Conservation (phyloP, 2,113 vertebrate species). For the Malurus melanocephalus region DNA sequence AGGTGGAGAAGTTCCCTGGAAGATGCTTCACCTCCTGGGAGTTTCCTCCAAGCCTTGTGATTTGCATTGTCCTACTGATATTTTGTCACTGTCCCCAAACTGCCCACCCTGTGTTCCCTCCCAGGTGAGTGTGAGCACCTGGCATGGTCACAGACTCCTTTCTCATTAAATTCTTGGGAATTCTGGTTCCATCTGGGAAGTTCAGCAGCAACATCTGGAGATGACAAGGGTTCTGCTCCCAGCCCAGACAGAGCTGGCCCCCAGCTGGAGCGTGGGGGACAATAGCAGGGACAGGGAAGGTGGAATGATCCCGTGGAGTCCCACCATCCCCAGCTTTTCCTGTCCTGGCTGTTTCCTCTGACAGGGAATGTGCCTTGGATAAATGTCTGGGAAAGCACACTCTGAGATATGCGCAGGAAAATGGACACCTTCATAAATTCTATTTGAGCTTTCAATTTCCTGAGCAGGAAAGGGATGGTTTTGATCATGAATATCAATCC, state of each 20-base stretch:
- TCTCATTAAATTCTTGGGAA: background rate
- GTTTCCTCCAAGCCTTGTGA: background rate
- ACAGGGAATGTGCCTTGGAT: background rate
- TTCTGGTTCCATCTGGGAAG: background rate
- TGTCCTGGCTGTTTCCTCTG: background rate
- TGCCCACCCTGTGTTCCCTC: background rate
- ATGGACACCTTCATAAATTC: background rate
- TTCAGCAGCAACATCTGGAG: background rate
- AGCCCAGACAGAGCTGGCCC: background rate
- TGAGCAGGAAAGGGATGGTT: background rate
- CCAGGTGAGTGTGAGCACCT: background rate
- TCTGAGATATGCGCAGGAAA: background rate
- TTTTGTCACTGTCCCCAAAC: background rate
- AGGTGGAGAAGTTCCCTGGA: background rate
- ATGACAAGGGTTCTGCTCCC: background rate
- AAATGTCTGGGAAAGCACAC: background rate
- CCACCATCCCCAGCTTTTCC: background rate
- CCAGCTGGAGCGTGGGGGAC: no score
- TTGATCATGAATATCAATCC: background rate
- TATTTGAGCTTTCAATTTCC: constrained; percentile 16
- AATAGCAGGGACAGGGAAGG: background rate
- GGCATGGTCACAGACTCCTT: background rate
- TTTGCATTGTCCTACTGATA: background rate
- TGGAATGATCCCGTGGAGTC: background rate
- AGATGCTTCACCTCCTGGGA: background rate